Evolutionary conservation across 1,140 invertebrate species (phyloP).

Genomic region (Latrodectus geometricus): DNA sequence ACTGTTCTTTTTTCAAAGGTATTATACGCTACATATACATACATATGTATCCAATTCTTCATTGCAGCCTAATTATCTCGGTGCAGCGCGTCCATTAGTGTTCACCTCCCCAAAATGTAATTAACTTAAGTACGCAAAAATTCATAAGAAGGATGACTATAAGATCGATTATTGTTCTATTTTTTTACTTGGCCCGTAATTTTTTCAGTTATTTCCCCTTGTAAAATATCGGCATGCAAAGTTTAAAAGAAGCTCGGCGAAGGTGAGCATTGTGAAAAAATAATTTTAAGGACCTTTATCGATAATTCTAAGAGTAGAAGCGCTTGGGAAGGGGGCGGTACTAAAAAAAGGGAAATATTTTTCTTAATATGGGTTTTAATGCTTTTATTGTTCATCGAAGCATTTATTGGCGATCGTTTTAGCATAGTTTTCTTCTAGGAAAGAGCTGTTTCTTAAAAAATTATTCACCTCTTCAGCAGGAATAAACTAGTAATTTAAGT

Average conservation of each 20-base stretch:
- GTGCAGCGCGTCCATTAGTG: slow-evolving; percentile 54
- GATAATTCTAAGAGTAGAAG: slow-evolving; percentile 41
- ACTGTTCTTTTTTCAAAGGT: slow-evolving; percentile 11
- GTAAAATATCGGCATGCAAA: slow-evolving; percentile 53
- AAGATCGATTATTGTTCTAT: slow-evolving; percentile 52
- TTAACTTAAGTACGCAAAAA: slow-evolving; percentile 61
- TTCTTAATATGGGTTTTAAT: slow-evolving; percentile 58
- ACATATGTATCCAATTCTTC: slow-evolving; percentile 55
- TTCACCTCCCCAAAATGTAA: slow-evolving; percentile 55
- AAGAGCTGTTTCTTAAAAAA: slow-evolving; percentile 11
- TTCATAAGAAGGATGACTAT: slow-evolving; percentile 56
- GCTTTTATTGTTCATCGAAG: slow-evolving; percentile 56
- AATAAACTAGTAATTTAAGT: slow-evolving; percentile 37
- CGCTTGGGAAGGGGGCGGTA: background rate
- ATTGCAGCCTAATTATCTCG: slow-evolving; percentile 54
- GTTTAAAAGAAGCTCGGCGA: slow-evolving; percentile 16
- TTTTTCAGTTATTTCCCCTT: slow-evolving; percentile 44
- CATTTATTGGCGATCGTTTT: slow-evolving; percentile 54
- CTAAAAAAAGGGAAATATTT: slow-evolving; percentile 55
- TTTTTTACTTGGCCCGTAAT: slow-evolving; percentile 10
- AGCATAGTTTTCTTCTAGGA: slow-evolving; percentile 10
- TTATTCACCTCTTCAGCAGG: background rate
- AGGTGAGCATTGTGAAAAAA: slow-evolving; percentile 37
- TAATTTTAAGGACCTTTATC: slow-evolving; percentile 38
- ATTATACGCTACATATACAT: background rate